These are phyloP conservation scores for Cryptocheilus praepositus DNA, from an alignment of 2,888 invertebrate genomes.

Conservation along the genomic window DNA sequence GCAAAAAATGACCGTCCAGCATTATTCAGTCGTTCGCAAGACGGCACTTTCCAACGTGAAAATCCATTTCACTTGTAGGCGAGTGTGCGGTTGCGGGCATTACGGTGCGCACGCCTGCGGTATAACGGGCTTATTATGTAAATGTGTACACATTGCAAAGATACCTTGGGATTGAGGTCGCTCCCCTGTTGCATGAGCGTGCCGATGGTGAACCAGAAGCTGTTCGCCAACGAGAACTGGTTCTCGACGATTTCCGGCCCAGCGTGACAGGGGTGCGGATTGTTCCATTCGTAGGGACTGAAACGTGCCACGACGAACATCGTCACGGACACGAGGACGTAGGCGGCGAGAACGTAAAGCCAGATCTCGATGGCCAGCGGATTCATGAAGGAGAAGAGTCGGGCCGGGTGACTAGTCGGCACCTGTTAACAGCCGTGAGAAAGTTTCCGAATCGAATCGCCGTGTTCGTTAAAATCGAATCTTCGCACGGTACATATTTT, in stretches of 20 bases:
- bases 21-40: no score
- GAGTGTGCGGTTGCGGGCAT: no score
- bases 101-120: neutral
- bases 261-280: conserved; percentile 82
- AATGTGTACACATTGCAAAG: neutral
- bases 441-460: no score
- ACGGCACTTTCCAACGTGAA: no score
- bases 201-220: conserved; percentile 93
- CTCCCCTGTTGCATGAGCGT: conserved; percentile 92
- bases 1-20: no score
- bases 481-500: no score
- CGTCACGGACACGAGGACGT: conserved; percentile 94
- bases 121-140: no score
- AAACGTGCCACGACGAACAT: conserved; percentile 97
- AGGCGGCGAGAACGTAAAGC: conserved; percentile 95
- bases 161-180: conserved; percentile 85
- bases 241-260: conserved; percentile 81
- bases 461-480: no score
- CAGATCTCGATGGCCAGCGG: conserved; percentile 97
- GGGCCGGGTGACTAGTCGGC: conserved; percentile 90
- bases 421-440: conserved; percentile 79
- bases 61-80: no score
- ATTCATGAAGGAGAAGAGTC: conserved; percentile 96
- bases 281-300: conserved; percentile 97
- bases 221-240: conserved; percentile 88